Base-by-base conservation (phyloP, 2,113 vertebrate genomes). In the Chitala chitala region DNA sequence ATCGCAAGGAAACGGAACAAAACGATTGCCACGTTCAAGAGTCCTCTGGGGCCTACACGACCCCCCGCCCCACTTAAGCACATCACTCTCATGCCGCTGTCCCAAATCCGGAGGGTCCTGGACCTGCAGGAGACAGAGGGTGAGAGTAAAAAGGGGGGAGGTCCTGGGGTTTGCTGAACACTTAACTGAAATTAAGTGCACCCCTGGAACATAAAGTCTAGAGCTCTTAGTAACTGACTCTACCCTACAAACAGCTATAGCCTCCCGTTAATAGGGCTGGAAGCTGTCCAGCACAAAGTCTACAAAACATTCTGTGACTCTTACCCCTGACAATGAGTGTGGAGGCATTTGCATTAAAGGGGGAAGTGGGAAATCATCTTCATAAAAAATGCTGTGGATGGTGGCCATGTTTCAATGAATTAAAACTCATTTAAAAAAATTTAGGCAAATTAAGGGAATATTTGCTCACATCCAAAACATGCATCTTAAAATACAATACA, bases 1-100 rank as follows among this genome's bases (percentile, higher is more conserved):
- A 95, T 99, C 80, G 97, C 97, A 0, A 94, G 95, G 81, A 99
- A 97, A 82, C 86, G 96, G n/a, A 94, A 97, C 84, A 98, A 98
- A 84, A 95, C 94, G 79, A 96, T 98, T 59, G 94, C 91, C 78
- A 92, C 90, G 10, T 99, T 99, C 79, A 94, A 93, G 85, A 98
- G 95, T 81, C 95, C 97, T 0, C 86, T 94, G 81, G 94, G 93
- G 31, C 94, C 96, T 55, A 92, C 91, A 0, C 90, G 96, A 55
- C 95, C 95, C 0, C 93, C 94, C 1, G 92, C 95, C 5, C 92
- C 93, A 33, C 94, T 99, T 50, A 99, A 99, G 77, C 96, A 99
- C 79, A 90, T 99, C 75, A 79, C 90, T 40, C 89, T 99, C 44
- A 99, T 99, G 97, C 97, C 96, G 0, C 92, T 99, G 73, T 99